phyloP scores from a whole-genome alignment of 2,113 vertebrate species.

The Nesoenas mayeri region DNA sequence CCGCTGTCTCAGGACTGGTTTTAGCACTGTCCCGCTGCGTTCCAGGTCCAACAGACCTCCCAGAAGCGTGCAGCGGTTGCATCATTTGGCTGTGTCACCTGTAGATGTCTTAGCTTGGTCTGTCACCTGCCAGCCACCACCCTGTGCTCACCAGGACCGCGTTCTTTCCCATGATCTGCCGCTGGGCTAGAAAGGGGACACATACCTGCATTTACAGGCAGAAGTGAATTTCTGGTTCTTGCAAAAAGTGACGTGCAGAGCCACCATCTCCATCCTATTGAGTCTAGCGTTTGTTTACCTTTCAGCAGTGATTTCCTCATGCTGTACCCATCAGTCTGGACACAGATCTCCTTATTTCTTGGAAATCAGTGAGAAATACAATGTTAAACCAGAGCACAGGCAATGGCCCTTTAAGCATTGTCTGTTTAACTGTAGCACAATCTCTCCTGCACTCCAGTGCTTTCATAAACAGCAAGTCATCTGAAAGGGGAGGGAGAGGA shows the following conservation, averaged over 20 bases:
- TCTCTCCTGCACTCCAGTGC: constrained; percentile 54
- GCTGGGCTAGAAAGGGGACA: background rate
- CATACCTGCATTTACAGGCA: rapidly evolving
- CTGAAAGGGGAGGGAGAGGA: constrained; percentile 61
- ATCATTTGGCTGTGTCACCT: background rate
- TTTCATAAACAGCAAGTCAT: constrained; percentile 72
- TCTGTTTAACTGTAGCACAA: constrained; percentile 56
- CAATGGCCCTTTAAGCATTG: constrained; percentile 60
- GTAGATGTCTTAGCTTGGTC: background rate
- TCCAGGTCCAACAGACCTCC: background rate
- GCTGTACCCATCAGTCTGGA: background rate
- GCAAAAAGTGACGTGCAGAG: background rate
- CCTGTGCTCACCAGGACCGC: rapidly evolving
- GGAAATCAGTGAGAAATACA: background rate
- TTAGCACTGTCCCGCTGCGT: background rate
- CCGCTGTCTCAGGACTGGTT: background rate
- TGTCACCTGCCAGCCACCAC: background rate
- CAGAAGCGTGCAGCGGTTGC: background rate
- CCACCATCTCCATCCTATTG: background rate
- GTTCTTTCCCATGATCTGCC: rapidly evolving
- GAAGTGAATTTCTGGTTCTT: background rate
- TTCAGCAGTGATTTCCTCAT: background rate
- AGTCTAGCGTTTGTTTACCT: background rate
- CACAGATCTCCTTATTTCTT: background rate
- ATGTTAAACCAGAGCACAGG: background rate